phyloP scores from a whole-genome alignment of 1,140 invertebrate genomes.

The Drosophila saltans region DNA sequence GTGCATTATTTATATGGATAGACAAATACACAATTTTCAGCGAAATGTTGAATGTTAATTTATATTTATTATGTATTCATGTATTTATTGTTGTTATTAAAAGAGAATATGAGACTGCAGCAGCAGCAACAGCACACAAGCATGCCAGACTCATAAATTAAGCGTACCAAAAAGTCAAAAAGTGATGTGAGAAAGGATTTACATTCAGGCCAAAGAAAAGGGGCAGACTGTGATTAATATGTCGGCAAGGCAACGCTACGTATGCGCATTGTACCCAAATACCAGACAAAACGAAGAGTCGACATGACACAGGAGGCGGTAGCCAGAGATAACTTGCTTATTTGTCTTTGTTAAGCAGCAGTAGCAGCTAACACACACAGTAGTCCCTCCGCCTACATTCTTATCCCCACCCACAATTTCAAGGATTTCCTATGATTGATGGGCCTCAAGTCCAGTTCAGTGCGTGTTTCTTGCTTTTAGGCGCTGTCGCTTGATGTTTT shows the following conservation, averaged over 20 bases:
- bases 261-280: slow-evolving; percentile 65
- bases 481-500: slow-evolving; percentile 57
- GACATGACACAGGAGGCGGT: background rate
- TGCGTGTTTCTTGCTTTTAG: slow-evolving; percentile 61
- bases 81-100: slow-evolving; percentile 54
- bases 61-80: slow-evolving; percentile 29
- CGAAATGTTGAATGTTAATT: slow-evolving; percentile 40
- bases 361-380: slow-evolving; percentile 17
- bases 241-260: slow-evolving; percentile 60
- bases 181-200: slow-evolving; percentile 38
- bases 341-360: slow-evolving; percentile 69
- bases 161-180: slow-evolving; percentile 46
- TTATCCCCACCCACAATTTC: background rate
- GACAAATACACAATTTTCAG: slow-evolving; percentile 26
- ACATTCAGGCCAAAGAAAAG: background rate
- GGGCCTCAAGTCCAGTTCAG: slow-evolving; percentile 27
- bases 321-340: slow-evolving; percentile 49
- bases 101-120: slow-evolving; percentile 6
- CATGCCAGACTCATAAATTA: slow-evolving; percentile 59
- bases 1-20: slow-evolving; percentile 59
- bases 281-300: slow-evolving; percentile 19
- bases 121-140: slow-evolving; percentile 25
- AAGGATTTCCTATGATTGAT: slow-evolving; percentile 65
- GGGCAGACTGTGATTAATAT: slow-evolving; percentile 69
- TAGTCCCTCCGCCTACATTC: too few relatives aligned